Evolutionary conservation across 2,113 vertebrate species (phyloP).

Genomic region (Eretmochelys imbricata): DNA sequence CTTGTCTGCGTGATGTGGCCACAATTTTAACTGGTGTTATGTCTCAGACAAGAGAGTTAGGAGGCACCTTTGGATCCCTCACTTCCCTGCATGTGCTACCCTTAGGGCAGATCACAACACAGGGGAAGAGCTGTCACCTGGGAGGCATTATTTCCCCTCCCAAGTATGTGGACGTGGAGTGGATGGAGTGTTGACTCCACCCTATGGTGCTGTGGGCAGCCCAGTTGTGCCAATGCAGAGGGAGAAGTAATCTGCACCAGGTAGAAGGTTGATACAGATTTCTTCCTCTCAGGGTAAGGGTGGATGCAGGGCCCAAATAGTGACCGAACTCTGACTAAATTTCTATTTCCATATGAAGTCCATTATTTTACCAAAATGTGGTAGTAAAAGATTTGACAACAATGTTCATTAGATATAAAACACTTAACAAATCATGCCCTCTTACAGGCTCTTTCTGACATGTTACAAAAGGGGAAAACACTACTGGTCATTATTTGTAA

Average conservation of each 20-base stretch:
- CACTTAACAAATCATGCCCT: fast-evolving
- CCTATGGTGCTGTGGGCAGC: fast-evolving
- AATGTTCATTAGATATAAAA: neutral
- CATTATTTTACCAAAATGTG: neutral
- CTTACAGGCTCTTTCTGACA: fast-evolving
- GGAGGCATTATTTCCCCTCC: fast-evolving
- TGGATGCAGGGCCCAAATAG: neutral
- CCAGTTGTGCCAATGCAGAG: fast-evolving
- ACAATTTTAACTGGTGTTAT: neutral
- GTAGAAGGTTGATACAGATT: neutral
- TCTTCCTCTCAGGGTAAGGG: neutral
- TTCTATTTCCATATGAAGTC: neutral
- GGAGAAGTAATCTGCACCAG: neutral
- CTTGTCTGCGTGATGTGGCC: too few relatives aligned
- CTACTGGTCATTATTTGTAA: fast-evolving
- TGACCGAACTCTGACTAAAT: neutral
- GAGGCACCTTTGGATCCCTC: neutral
- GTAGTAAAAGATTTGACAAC: neutral
- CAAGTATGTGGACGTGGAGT: fast-evolving
- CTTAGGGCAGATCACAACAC: fast-evolving
- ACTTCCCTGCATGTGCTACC: neutral
- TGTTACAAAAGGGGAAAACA: fast-evolving
- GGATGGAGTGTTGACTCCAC: neutral
- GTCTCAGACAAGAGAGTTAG: neutral
- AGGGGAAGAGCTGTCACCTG: fast-evolving